These are phyloP conservation scores for Meta bourneti DNA, from an alignment of 2,888 invertebrate genomes.

Conservation along the genomic window DNA sequence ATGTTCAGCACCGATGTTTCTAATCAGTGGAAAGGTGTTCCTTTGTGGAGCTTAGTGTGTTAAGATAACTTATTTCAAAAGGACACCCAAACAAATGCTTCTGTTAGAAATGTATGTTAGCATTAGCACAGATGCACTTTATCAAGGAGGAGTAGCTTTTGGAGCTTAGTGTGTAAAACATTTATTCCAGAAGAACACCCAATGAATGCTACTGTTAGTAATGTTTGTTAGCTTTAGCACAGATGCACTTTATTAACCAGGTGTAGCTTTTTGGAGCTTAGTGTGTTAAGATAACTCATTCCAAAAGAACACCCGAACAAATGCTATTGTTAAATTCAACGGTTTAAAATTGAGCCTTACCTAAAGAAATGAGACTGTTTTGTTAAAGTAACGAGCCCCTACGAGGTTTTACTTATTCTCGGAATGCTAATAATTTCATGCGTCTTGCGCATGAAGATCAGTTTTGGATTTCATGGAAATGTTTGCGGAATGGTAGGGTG, in stretches of 20 bases:
- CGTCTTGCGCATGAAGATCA: background rate
- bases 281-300: background rate
- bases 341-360: background rate
- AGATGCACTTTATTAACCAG: background rate
- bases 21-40: background rate
- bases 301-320: background rate
- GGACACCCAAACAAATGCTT: too few relatives aligned
- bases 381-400: slow-evolving; percentile 63
- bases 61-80: too few relatives aligned
- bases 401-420: slow-evolving; percentile 52
- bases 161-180: too few relatives aligned
- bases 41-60: background rate
- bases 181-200: too few relatives aligned
- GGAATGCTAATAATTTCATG: slow-evolving; percentile 48
- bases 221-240: background rate
- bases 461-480: background rate
- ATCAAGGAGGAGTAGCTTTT: too few relatives aligned
- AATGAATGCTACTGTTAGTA: background rate
- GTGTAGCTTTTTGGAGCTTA: background rate
- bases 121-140: too few relatives aligned
- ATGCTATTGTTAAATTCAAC: background rate
- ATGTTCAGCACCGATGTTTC: background rate
- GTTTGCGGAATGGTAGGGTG: background rate
- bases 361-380: slow-evolving; percentile 49
- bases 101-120: too few relatives aligned